Evolutionary conservation across 2,113 vertebrate species (phyloP), one percentile per base, ranked within the genome.

Genomic region (Gyps fulvus): DNA sequence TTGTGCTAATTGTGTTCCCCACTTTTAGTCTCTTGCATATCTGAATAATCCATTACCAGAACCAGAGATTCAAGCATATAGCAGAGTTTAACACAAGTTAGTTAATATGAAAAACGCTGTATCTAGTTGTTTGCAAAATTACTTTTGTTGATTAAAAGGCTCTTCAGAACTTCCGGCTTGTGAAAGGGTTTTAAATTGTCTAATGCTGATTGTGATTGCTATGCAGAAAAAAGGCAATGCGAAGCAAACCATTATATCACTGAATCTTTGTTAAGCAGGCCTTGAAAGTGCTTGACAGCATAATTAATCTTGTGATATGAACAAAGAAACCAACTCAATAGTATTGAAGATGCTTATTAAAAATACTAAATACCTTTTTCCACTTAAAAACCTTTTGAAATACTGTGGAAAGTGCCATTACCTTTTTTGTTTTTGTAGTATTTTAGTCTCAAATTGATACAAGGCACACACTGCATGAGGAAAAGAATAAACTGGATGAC

Each of bases 261-360:
- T 99, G 99, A 99, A 99, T 99, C 99, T 99, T 99, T 99, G 99
- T 99, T 99, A 99, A 99, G 99, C 99, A 99, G 99, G 99, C 99
- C 99, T 99, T 99, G 99, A 99, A 99, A 99, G 98, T 98, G 98
- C 97, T 99, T 99, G 99, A 99, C 99, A 99, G 99, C 99, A 99
- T 99, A 99, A 99, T 99, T 99, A 99, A 99, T 99, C 99, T 99
- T 99, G 99, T 99, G 99, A 99, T 99, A 99, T 99, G 99, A 99
- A 99, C 99, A 99, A 99, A 99, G 99, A 99, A 99, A 99, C 99
- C 99, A 99, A 99, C 99, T 99, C 99, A 99, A 99, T 99, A 99
- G 99, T 99, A 99, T 99, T 99, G 99, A 99, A 99, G 99, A 99
- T 98, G 99, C 99, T 99, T 99, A 99, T 99, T 99, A 99, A 99